These are phyloP conservation scores for Tokudaia tokunoshimensis DNA, from an alignment of 2,797 vertebrate genomes.

Conservation along the genomic window DNA sequence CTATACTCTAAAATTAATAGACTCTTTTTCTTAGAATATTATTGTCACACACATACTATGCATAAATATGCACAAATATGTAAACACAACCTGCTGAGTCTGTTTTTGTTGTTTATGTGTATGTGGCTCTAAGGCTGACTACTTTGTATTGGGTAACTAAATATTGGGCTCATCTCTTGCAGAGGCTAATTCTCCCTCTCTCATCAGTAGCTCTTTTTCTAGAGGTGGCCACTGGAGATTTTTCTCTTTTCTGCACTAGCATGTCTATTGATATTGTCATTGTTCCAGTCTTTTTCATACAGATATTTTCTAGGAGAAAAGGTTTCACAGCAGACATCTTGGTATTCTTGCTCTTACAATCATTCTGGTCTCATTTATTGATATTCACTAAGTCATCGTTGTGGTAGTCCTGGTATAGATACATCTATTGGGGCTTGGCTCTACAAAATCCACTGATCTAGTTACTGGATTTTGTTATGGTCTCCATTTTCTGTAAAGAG, in stretches of 20 bases:
- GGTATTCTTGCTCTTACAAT: background rate
- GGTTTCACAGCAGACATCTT: background rate
- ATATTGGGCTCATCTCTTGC: background rate
- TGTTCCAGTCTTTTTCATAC: background rate
- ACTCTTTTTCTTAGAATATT: background rate
- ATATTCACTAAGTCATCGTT: background rate
- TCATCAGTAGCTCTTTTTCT: background rate
- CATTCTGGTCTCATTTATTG: background rate
- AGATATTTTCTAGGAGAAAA: background rate
- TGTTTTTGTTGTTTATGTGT: background rate
- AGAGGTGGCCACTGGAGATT: background rate
- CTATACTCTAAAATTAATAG: background rate
- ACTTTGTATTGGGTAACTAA: background rate
- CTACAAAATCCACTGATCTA: background rate
- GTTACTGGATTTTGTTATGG: background rate
- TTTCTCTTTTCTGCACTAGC: background rate
- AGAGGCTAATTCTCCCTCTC: background rate
- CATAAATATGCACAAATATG: background rate
- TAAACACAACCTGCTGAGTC: background rate
- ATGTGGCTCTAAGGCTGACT: background rate
- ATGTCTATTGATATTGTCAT: background rate
- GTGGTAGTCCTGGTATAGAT: background rate
- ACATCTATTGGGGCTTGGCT: background rate
- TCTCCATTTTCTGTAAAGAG: background rate
- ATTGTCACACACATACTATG: background rate